Conservation (phyloP, 2,888 invertebrate genomes). For the Petrolisthes manimaculis region DNA sequence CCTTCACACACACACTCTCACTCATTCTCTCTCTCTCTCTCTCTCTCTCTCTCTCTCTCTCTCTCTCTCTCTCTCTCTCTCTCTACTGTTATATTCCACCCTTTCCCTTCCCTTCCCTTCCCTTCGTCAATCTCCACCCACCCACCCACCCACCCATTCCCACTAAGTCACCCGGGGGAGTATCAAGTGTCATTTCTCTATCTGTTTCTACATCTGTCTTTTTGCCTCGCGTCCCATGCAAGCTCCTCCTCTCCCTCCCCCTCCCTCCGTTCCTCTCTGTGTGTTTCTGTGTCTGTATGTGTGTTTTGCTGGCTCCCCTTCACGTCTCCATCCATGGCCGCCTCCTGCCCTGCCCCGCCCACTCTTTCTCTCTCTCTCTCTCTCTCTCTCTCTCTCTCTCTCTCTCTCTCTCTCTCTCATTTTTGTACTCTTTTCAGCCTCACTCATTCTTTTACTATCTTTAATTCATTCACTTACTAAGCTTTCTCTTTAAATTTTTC, state of each 20-base stretch:
- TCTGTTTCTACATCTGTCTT: slow-evolving; percentile 48
- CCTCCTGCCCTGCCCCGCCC: slow-evolving; percentile 21
- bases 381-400: background rate
- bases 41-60: background rate
- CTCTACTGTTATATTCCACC: no score
- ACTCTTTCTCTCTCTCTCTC: background rate
- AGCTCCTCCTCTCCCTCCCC: slow-evolving; percentile 11
- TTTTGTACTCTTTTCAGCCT: no score
- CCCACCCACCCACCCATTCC: background rate
- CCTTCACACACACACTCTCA: no score
- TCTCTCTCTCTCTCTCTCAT: background rate
- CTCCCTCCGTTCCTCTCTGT: slow-evolving; percentile 29
- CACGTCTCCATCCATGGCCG: background rate
- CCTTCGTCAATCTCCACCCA: background rate
- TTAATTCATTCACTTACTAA: no score
- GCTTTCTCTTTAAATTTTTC: no score
- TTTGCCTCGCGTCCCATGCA: slow-evolving; percentile 5
- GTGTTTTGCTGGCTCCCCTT: background rate
- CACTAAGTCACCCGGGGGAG: slow-evolving; percentile 1
- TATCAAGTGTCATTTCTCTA: slow-evolving; percentile 43
- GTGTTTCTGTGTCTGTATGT: background rate
- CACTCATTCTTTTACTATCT: background rate
- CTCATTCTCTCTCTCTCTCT: no score
- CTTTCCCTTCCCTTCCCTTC: background rate
- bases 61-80: background rate